A percentile compares a stretch with the other conserved stretches of the same genome.
Conservation (phyloP, 2,888 invertebrate species). For the Nephrotoma appendiculata region DNA sequence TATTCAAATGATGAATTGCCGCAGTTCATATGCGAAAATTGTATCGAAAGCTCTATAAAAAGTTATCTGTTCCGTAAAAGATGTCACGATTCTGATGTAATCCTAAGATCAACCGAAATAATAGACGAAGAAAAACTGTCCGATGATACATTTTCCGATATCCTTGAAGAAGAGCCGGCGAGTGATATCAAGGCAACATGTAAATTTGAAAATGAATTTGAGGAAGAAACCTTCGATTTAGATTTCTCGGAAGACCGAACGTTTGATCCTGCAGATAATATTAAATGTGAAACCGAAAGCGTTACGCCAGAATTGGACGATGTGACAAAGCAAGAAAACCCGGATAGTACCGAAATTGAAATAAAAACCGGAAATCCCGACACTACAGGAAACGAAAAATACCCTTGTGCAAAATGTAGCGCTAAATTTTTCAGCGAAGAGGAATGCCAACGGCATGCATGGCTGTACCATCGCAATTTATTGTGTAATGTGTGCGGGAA, state of each 20-base stretch:
- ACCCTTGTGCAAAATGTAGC: neutral
- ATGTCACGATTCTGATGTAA: neutral
- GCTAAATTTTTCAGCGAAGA: neutral
- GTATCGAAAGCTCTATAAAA: neutral
- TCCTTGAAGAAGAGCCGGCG: neutral
- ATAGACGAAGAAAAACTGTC: neutral
- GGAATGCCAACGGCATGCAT: neutral
- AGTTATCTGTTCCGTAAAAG: neutral
- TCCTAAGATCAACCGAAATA: neutral
- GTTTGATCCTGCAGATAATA: neutral
- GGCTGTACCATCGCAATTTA: neutral
- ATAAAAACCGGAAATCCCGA: neutral
- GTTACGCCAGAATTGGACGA: neutral
- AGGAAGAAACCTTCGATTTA: neutral
- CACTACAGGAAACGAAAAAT: neutral
- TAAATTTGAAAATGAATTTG: neutral
- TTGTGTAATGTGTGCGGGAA: neutral
- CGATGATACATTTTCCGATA: neutral
- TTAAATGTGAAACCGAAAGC: neutral
- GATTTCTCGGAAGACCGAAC: neutral
- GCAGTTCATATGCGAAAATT: neutral
- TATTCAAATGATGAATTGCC: neutral
- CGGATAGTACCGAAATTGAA: too few species aligned
- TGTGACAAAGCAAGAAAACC: neutral
- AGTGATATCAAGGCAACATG: neutral